phyloP scores from a whole-genome alignment of 2,113 vertebrate species.

The Gasterosteus nipponicus region DNA sequence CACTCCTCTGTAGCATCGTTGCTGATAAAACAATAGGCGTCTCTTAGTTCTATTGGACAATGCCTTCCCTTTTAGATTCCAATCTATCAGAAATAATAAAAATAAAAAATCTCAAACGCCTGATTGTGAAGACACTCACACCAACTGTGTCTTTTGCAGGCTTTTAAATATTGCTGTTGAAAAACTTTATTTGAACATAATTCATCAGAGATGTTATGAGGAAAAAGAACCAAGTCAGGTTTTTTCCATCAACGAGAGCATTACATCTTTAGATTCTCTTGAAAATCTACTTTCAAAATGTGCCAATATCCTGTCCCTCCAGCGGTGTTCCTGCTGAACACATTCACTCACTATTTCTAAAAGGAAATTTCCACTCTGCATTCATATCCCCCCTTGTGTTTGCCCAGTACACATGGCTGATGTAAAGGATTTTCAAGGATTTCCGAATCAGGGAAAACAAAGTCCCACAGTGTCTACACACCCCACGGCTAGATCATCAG shows the following conservation, averaged over 20 bases:
- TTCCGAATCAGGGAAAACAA: conserved; percentile 49
- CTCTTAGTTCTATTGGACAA: background rate
- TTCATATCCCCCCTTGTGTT: conserved; percentile 23
- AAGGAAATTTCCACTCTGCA: conserved; percentile 5
- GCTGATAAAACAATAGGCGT: background rate
- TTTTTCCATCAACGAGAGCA: background rate
- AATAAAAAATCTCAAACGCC: background rate
- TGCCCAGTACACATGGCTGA: conserved; percentile 17
- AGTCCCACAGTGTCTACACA: conserved; percentile 36
- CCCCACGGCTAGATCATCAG: conserved; percentile 37
- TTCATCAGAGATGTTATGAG: background rate
- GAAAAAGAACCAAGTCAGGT: background rate
- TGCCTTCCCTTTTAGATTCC: background rate
- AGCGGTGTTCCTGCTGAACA: conserved; percentile 1
- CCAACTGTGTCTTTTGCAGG: background rate
- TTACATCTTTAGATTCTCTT: conserved; percentile 23
- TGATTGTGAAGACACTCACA: background rate
- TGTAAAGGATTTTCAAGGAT: conserved; percentile 52
- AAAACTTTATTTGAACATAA: conserved; percentile 4
- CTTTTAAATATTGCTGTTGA: background rate
- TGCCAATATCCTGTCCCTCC: conserved; percentile 15
- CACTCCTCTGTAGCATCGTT: background rate
- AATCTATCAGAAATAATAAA: background rate
- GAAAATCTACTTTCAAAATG: conserved; percentile 10
- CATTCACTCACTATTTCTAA: background rate